phyloP scores from a whole-genome alignment of 2,797 vertebrate genomes.

The Diplodus sargus region DNA sequence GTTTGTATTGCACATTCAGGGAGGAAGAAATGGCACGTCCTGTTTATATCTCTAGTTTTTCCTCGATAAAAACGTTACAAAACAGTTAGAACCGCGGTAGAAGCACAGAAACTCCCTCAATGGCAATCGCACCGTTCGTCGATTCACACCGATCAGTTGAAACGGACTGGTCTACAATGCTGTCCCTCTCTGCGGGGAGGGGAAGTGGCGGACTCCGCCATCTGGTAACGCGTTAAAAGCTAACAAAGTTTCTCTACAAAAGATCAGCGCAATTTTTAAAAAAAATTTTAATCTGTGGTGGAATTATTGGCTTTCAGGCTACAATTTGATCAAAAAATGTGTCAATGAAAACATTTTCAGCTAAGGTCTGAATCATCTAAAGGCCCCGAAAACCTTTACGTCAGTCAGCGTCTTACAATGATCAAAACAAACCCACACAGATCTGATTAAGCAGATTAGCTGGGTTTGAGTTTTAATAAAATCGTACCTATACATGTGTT shows the following conservation, averaged over 20 bases:
- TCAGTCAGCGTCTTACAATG: not conserved
- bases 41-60: conserved; percentile 35
- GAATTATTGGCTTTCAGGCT: not conserved
- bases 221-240: conserved; percentile 22
- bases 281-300: too few species aligned
- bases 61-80: conserved; percentile 33
- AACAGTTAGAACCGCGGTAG: conserved; percentile 32
- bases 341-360: not conserved
- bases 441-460: not conserved
- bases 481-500: not conserved
- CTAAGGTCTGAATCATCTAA: not conserved
- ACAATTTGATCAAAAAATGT: not conserved
- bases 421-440: not conserved
- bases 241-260: rapidly evolving
- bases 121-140: conserved; percentile 43
- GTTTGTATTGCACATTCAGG: conserved; percentile 72
- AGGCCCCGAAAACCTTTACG: not conserved
- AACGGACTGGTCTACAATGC: conserved; percentile 57
- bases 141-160: conserved; percentile 22
- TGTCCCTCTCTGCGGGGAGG: conserved; percentile 51
- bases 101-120: conserved; percentile 62
- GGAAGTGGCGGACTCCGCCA: conserved; percentile 38
- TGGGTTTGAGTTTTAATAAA: not conserved
- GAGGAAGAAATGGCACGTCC: conserved; percentile 69
- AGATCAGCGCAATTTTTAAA: not conserved